Conservation (phyloP, 2,113 vertebrate species). For the Planiliza haematocheilus region DNA sequence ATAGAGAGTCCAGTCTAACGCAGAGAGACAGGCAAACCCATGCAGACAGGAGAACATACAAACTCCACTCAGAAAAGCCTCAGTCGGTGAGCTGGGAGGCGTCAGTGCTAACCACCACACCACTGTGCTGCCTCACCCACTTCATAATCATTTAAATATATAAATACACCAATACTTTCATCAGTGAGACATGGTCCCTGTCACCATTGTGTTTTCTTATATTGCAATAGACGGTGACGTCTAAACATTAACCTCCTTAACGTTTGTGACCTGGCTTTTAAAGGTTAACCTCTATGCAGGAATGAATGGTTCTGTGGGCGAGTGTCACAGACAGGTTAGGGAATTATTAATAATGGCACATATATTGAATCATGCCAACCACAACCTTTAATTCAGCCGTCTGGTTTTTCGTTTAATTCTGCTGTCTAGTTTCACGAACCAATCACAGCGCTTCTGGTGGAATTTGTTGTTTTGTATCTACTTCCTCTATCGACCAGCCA, state of each 20-base stretch:
- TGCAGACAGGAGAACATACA: no score
- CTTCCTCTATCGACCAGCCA: conserved; percentile 4
- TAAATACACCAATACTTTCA: no score
- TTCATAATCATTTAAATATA: no score
- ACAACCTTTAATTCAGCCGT: conserved; percentile 20
- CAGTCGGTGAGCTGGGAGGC: no score
- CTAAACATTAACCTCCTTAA: neutral
- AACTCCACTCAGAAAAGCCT: no score
- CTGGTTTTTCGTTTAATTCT: conserved; percentile 27
- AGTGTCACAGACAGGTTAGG: neutral
- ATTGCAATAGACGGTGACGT: no score
- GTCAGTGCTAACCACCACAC: no score
- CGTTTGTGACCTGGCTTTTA: conserved; percentile 7
- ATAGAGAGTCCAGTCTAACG: no score
- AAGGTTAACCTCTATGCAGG: neutral
- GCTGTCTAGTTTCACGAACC: neutral
- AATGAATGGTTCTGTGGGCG: neutral
- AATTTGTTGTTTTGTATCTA: conserved; percentile 15
- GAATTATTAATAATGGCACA: neutral
- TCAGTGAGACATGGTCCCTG: no score
- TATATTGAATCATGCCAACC: conserved; percentile 25
- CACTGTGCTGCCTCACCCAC: no score
- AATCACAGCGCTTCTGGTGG: conserved; percentile 20
- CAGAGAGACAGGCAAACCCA: no score
- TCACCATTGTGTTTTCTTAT: no score